Percentiles rank a stretch among this genome's conserved stretches.
Evolutionary conservation across 2,888 invertebrate species (phyloP).

Genomic region (Trissolcus brochymenae): DNA sequence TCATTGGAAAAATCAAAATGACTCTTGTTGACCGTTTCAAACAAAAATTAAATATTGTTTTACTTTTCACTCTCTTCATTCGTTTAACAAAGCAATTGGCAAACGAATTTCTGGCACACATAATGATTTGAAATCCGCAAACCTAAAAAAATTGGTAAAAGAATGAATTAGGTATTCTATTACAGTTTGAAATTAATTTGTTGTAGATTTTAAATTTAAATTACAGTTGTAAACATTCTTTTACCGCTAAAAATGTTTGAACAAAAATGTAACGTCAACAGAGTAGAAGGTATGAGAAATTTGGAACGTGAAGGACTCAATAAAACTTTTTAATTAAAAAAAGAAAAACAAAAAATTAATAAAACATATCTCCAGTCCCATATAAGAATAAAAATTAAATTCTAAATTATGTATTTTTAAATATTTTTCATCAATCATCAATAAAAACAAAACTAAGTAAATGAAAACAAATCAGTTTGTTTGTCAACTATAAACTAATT

Average conservation of each 20-base stretch:
- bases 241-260: not conserved
- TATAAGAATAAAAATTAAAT: too few species aligned
- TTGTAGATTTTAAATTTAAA: not conserved
- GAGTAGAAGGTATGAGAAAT: not conserved
- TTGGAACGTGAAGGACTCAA: not conserved
- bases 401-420: too few species aligned
- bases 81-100: not conserved
- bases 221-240: not conserved
- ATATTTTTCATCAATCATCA: too few species aligned
- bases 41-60: not conserved
- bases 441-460: too few species aligned
- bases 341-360: too few species aligned
- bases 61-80: not conserved
- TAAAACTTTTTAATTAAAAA: too few species aligned
- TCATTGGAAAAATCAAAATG: not conserved
- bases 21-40: not conserved
- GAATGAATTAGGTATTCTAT: not conserved
- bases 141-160: not conserved
- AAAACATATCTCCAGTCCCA: too few species aligned
- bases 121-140: not conserved
- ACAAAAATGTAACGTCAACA: not conserved
- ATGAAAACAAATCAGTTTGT: too few species aligned
- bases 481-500: too few species aligned
- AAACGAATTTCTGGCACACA: conserved; percentile 2
- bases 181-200: not conserved